phyloP scores from a whole-genome alignment of 2,113 vertebrate genomes.

The Mustelus asterias region DNA sequence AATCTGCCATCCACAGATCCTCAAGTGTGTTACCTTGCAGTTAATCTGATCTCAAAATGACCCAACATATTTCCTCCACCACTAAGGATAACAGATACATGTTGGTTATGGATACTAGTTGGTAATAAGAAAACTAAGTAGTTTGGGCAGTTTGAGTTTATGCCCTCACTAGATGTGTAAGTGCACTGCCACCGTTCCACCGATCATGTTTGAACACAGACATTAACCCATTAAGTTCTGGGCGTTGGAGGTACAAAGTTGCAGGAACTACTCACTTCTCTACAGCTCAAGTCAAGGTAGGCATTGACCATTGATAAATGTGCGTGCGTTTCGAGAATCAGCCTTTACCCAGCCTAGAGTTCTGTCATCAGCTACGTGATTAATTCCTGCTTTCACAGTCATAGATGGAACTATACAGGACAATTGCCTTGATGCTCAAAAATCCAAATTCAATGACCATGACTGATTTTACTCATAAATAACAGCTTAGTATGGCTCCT shows the following conservation, averaged over 20 bases:
- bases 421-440: background rate
- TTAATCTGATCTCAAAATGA: background rate
- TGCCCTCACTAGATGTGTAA: background rate
- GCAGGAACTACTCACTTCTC: background rate
- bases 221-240: background rate
- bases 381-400: background rate
- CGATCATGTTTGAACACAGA: background rate
- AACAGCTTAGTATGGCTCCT: background rate
- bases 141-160: background rate
- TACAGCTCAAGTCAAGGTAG: background rate
- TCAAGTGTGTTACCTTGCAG: background rate
- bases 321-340: background rate
- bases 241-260: background rate
- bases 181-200: background rate
- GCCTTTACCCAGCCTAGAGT: background rate
- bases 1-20: background rate
- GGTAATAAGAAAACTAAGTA: background rate
- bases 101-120: background rate
- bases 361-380: background rate
- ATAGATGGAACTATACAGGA: background rate
- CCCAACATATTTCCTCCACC: background rate
- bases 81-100: background rate
- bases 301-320: background rate
- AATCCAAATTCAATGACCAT: background rate
- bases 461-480: background rate